Conservation (phyloP, 2,113 vertebrate genomes). For the Leptobrachium leishanense region DNA sequence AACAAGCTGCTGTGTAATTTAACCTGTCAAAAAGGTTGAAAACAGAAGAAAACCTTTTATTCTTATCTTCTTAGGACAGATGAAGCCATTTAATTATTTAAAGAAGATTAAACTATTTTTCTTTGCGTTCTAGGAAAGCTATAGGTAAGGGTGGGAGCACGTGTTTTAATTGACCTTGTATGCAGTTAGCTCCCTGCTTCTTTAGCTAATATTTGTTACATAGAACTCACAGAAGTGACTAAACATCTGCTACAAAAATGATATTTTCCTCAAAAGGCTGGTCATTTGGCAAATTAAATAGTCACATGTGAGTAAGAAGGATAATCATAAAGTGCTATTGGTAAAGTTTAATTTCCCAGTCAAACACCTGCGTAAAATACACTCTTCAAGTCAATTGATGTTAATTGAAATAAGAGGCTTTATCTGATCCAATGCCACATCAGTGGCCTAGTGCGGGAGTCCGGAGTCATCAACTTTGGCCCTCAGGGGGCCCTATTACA, state of each 20-base stretch:
- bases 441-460: too few species aligned
- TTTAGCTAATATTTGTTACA: conserved; percentile 58
- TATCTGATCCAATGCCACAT: too few species aligned
- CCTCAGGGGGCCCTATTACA: too few species aligned
- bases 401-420: too few species aligned
- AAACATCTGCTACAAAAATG: conserved; percentile 65
- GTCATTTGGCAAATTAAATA: conserved; percentile 22
- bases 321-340: not conserved
- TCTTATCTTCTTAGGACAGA: conserved; percentile 40
- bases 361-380: too few species aligned
- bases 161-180: conserved; percentile 62
- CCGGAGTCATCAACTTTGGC: too few species aligned
- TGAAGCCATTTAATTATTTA: conserved; percentile 54
- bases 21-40: conserved; percentile 41
- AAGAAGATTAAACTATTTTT: conserved; percentile 60
- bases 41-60: conserved; percentile 35
- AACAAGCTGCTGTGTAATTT: conserved; percentile 51
- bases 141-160: conserved; percentile 58
- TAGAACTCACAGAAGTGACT: conserved; percentile 60
- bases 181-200: conserved; percentile 57
- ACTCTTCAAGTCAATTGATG: too few species aligned
- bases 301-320: conserved; percentile 2
- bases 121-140: conserved; percentile 57
- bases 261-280: conserved; percentile 12
- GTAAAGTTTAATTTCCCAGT: too few species aligned